phyloP scores from a whole-genome alignment of 2,888 invertebrate genomes.

The Parnassius mnemosyne region DNA sequence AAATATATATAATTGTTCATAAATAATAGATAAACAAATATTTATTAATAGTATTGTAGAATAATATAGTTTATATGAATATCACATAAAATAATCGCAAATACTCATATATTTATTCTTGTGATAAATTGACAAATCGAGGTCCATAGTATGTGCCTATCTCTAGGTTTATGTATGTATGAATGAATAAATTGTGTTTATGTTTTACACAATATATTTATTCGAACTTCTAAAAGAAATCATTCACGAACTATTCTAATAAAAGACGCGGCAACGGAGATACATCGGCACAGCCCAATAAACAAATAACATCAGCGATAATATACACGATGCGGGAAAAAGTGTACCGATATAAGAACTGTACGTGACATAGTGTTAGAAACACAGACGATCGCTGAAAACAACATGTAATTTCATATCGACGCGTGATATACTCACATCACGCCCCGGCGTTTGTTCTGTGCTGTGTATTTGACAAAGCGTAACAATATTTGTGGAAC shows the following conservation, averaged over 20 bases:
- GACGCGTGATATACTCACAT: constrained; percentile 55
- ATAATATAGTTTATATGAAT: too few species aligned
- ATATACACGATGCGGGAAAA: constrained; percentile 28
- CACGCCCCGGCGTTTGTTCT: constrained; percentile 67
- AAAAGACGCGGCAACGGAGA: constrained; percentile 5
- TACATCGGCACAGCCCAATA: constrained; percentile 6
- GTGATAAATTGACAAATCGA: too few species aligned
- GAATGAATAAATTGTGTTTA: too few species aligned
- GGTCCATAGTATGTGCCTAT: too few species aligned
- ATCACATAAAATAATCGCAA: too few species aligned
- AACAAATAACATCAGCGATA: constrained; percentile 22
- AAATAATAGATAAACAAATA: too few species aligned
- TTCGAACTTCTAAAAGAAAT: too few species aligned
- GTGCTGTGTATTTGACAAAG: constrained; percentile 68
- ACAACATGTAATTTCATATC: constrained; percentile 70
- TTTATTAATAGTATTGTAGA: too few species aligned
- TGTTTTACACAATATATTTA: too few species aligned
- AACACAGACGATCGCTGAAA: constrained; percentile 60
- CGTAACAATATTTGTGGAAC: constrained; percentile 78
- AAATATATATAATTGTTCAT: too few species aligned
- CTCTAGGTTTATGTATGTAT: too few species aligned
- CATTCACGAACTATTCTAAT: constrained; percentile 2
- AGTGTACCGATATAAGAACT: constrained; percentile 45
- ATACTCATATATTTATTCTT: too few species aligned
- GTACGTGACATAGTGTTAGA: constrained; percentile 59